Conservation (phyloP, 2,888 invertebrate species). For the Eilema depressum region DNA sequence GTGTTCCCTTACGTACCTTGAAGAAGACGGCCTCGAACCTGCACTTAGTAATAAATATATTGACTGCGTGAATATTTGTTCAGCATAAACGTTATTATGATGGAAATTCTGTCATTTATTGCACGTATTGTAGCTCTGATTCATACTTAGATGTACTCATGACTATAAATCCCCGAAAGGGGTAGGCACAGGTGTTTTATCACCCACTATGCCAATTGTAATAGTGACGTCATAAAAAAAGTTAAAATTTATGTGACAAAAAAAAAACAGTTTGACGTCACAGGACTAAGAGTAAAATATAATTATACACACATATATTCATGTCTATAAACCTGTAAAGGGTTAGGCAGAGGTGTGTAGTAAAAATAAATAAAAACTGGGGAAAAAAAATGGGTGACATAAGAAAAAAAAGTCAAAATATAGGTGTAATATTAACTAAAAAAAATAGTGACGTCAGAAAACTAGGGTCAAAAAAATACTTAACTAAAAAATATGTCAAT, state of each 20-base stretch:
- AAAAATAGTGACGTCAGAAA: neutral
- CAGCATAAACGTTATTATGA: neutral
- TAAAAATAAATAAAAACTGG: no score
- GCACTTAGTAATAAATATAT: neutral
- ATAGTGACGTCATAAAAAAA: neutral
- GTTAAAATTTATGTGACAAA: neutral
- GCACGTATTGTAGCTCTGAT: neutral
- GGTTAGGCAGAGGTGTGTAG: no score
- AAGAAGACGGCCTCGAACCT: constrained; percentile 30
- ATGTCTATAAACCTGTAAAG: no score
- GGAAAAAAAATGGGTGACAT: no score
- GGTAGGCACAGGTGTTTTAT: no score
- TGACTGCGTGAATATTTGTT: neutral
- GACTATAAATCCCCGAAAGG: no score
- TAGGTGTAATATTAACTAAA: no score
- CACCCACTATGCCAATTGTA: no score
- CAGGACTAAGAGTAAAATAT: neutral
- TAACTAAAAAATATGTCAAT: neutral
- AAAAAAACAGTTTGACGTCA: neutral
- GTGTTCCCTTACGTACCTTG: constrained; percentile 74
- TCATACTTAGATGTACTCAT: neutral
- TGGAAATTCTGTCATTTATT: neutral
- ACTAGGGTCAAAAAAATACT: neutral
- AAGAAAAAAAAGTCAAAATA: no score
- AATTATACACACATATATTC: no score